Conservation (phyloP, 2,888 invertebrate species). For the Ophion ventricosus region DNA sequence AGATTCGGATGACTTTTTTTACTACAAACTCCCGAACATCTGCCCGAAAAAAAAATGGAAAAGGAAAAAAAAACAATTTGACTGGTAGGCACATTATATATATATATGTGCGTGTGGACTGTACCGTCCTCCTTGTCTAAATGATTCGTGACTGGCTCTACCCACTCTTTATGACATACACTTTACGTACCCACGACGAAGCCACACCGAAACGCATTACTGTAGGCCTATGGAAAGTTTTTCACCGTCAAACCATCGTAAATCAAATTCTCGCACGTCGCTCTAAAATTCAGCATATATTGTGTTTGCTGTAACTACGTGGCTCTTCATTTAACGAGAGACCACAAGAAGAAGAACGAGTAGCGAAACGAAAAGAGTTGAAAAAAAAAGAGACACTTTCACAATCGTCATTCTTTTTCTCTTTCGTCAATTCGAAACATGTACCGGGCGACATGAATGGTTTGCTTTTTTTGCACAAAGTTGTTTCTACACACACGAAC, state of each 20-base stretch:
- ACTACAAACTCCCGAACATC: not conserved
- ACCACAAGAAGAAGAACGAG: not conserved
- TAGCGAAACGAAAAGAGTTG: not conserved
- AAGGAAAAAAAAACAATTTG: not conserved
- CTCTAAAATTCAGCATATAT: not conserved
- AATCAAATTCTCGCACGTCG: constrained; percentile 35
- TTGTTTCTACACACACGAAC: not conserved
- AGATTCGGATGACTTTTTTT: not conserved
- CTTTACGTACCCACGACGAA: not conserved
- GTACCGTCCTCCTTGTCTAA: not conserved
- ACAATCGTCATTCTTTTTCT: constrained; percentile 20
- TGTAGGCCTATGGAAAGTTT: constrained; percentile 14
- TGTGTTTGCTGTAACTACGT: not conserved
- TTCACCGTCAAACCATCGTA: constrained; percentile 2
- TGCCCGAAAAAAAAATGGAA: not conserved
- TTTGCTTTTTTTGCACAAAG: constrained; percentile 21
- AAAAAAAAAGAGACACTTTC: constrained; percentile 9
- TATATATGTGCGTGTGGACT: not conserved
- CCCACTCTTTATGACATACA: not conserved
- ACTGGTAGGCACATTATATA: not conserved
- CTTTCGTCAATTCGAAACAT: constrained; percentile 6
- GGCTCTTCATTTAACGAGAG: not conserved
- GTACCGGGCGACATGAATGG: constrained; percentile 2
- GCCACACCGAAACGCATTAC: not conserved
- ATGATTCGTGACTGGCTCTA: not conserved